Evolutionary conservation across 2,113 vertebrate species (phyloP), one percentile per base, ranked within the genome.

Genomic region (Merops nubicus): DNA sequence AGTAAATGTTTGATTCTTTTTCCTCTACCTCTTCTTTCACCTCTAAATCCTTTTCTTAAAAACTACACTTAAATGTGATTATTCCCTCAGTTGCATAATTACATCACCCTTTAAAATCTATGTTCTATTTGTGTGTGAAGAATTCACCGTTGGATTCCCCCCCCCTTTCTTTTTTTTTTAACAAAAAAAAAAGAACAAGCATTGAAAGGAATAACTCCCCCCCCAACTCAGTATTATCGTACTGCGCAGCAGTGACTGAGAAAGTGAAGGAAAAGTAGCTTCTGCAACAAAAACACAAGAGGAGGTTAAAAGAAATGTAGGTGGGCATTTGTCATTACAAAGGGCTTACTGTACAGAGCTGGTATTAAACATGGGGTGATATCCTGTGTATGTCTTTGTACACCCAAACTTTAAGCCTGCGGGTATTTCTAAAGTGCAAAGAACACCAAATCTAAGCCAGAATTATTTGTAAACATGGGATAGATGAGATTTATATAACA

Each of bases 401-500:
- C 28, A 91, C 70, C 79, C 84, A 92, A 90, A 89, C 78, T 76
- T 80, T 50, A 90, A 81, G 75, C 29, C 93, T 88, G 89, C 88
- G 89, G 73, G 89, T 89, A 95, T 91, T 88, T 90, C 67, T 67
- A 86, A 81, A 95, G 70, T 75, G 64, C 82, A 94, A 94, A 64
- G 73, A 94, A 93, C 68, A 79, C 31, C 31, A 68, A 82, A 64
- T 82, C 76, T 34, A 92, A 94, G 88, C 62, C 88, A 94, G 76
- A 96, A 91, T 95, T 96, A 96, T 96, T 93, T 96, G 93, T 97
- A 97, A 97, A 97, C 85, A 96, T 11, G 40, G 42, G 33, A 77
- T 89, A 91, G 82, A 86, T 75, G 63, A 79, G 69, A 85, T 96
- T 93, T 95, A 76, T 91, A 28, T 87, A 95, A 87, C 89, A 87